Base-by-base conservation (phyloP, 2,797 vertebrate genomes). In the Eidolon dupreanum region DNA sequence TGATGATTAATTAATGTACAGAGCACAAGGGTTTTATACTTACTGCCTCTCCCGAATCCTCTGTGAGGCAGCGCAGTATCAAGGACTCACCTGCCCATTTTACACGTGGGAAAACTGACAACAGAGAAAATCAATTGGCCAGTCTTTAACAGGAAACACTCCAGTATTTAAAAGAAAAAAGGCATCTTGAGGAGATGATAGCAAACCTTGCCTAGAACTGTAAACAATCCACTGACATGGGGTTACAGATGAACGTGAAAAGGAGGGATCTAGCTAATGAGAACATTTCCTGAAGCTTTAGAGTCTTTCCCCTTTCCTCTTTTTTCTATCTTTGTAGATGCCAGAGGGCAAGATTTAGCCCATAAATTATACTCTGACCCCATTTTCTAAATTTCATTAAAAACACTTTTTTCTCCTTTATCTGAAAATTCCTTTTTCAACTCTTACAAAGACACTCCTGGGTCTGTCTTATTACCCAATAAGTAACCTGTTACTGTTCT, bases 331-430 rank as follows among this genome's bases (percentile, higher is more conserved):
- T 83, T 55, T 78, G 65, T 83, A 88, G 71, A 81, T 70, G 57
- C 85, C 38, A 13, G 88, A 94, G 22, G 79, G 85, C 78, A 96
- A 93, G 49, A 71, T 49, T 43, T 49, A 70, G 75, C 84, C 91
- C 74, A 96, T 95, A 96, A 97, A 93, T 97, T 95, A 92, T 59
- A 94, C 41, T 75, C 96, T 96, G 93, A 93, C 91, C 93, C 61
- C 94, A 92, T 96, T 96, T 94, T 94, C 94, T 96, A 97, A 97
- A 97, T 97, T 97, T 96, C 97, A 97, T 97, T 97, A 85, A 97
- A 97, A 96, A 95, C 90, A 65, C 79, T 91, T 94, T 94, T 71
- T 46, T 57, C 81, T 81, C 63, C 61, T 91, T 91, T 94, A 88
- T 94, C 96, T 95, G 93, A 96, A 97, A 96, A 95, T 97, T 91